Base-by-base conservation (phyloP, 1,140 invertebrate species). In the Drosophila ficusphila region DNA sequence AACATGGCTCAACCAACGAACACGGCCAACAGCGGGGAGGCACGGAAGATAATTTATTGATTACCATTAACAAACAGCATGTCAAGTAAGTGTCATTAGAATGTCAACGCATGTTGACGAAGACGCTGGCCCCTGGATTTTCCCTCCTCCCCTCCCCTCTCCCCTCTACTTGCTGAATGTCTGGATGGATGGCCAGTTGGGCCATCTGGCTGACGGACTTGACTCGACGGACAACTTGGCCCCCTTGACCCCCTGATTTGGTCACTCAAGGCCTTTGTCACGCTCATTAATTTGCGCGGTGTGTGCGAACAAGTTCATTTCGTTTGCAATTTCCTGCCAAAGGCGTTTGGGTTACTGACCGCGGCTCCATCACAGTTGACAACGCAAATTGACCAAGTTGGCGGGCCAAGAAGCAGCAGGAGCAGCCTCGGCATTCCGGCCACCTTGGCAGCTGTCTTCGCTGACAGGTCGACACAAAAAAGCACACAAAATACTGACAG, bases 401-500 rank as follows among this genome's bases (percentile, higher is more conserved):
- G 9, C 34, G 39, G 42, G 8, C 19, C 29, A 27, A 25, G 39
- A 36, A 7, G 14, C 47, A 12, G 18, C 18, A 25, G 39, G 33
- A 7, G 14, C 47, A 12, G 18, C 18, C 27, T 29, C 27, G 18
- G 18, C 38, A 41, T 34, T 6, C 23, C 12, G 25, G 23, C 12
- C 44, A 21, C 27, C 29, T 31, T 16, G 23, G 16, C 31, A 41
- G 53, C 54, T 86, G 81, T 86, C 74, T 79, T 38, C 41, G 53
- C 61, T 39, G 81, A 86, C 81, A 73, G 81, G 42, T 54, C 69
- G 54, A 65, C 39, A 51, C 56, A 49, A 77, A 79, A 71, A 76
- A 79, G 77, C 67, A 81, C 82, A 86, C 76, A 76, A 88, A 81
- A 77, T 56, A 74, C 68, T 76, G 82, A 81, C 82, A 82, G 73